Evolutionary conservation across 2,888 invertebrate genomes (phyloP).

Genomic region (Nomada ruficornis): DNA sequence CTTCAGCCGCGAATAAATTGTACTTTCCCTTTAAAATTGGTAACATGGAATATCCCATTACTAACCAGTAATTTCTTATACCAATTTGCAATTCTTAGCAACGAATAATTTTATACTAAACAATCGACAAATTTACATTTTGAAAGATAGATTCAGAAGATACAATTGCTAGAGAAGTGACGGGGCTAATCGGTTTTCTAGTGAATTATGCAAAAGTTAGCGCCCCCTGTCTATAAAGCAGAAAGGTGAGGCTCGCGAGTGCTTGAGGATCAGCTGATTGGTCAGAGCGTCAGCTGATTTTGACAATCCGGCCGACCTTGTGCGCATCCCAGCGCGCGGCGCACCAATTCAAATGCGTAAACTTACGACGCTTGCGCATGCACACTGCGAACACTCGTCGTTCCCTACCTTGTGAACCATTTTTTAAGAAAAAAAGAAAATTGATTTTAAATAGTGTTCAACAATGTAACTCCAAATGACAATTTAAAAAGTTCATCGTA

Average conservation of each 20-base stretch:
- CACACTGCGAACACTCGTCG: not conserved
- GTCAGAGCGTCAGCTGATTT: constrained; percentile 77
- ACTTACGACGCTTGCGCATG: not conserved
- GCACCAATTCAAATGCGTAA: constrained; percentile 29
- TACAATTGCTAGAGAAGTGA: no score
- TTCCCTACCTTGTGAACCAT: not conserved
- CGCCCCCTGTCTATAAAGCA: not conserved
- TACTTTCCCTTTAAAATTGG: not conserved
- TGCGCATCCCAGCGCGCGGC: constrained; percentile 58
- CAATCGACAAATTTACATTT: no score
- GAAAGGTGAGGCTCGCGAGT: constrained; percentile 32
- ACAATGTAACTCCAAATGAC: no score
- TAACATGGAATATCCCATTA: no score
- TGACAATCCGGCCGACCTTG: constrained; percentile 75
- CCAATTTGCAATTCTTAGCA: not conserved
- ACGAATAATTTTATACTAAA: no score
- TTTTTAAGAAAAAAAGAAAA: no score
- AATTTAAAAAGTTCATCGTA: no score
- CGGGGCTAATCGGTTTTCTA: no score
- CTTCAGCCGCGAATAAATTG: not conserved
- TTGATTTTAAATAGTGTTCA: no score
- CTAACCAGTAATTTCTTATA: not conserved
- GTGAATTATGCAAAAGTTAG: not conserved
- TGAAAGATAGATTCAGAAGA: no score
- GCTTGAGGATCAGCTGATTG: constrained; percentile 74